Evolutionary conservation across 1,140 invertebrate species (phyloP).

Genomic region (Lepidotrigona ventralis): DNA sequence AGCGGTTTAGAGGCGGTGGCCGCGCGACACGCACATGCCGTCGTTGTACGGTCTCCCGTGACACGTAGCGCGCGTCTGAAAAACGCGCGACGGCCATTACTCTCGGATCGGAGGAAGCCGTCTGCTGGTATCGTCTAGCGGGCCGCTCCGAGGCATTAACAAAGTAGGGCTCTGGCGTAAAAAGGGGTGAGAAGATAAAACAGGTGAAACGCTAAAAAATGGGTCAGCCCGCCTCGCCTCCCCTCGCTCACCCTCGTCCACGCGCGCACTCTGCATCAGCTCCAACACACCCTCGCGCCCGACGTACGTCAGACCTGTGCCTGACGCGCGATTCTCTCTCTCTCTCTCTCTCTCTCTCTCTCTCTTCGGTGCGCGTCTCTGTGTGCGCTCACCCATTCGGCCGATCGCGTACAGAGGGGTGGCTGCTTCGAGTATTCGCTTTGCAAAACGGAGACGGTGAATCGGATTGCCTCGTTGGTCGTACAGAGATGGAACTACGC

Average conservation of each 20-base stretch:
- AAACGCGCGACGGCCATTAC: slow-evolving; percentile 60
- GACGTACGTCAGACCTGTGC: slow-evolving; percentile 49
- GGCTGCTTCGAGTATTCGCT: slow-evolving; percentile 37
- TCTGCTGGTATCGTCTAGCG: slow-evolving; percentile 56
- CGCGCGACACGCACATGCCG: not conserved
- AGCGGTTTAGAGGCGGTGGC: not conserved
- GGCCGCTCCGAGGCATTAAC: slow-evolving; percentile 59
- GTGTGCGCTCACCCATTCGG: not conserved
- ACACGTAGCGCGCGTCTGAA: slow-evolving; percentile 34
- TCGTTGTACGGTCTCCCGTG: not conserved
- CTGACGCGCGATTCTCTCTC: slow-evolving; percentile 21
- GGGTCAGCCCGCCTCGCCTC: slow-evolving; percentile 54
- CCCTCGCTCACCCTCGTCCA: not conserved
- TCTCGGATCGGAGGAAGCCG: slow-evolving; percentile 61
- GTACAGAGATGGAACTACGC: not conserved
- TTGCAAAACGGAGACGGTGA: slow-evolving; percentile 17
- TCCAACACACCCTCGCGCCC: slow-evolving; percentile 17
- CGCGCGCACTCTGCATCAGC: slow-evolving; percentile 16
- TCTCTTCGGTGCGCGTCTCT: not conserved
- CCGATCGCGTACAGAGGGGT: slow-evolving; percentile 35
- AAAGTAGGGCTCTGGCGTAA: slow-evolving; percentile 66
- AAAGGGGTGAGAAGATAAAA: slow-evolving; percentile 65
- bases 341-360: too few species aligned
- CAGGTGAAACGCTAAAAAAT: slow-evolving; percentile 69
- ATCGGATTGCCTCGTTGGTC: not conserved